Conservation (phyloP, 2,113 vertebrate species). For the Ophiodon elongatus region DNA sequence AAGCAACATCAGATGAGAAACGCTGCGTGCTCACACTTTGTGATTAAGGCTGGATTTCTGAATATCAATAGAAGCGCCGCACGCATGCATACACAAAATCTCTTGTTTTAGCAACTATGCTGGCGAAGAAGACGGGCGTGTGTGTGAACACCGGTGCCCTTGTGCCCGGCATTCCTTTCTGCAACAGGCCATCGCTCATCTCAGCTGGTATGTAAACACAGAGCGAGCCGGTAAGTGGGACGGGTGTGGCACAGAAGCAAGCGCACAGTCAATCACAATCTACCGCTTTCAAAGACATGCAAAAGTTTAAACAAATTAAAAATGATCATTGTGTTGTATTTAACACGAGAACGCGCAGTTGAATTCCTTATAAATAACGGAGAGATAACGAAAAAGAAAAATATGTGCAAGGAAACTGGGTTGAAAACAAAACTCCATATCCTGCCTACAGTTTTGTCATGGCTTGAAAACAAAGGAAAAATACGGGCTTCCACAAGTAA, state of each 20-base stretch:
- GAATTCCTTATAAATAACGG: neutral
- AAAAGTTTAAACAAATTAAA: neutral
- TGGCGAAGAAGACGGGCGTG: constrained; percentile 29
- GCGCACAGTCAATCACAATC: constrained; percentile 37
- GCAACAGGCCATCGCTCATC: constrained; percentile 68
- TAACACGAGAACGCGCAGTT: neutral
- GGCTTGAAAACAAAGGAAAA: neutral
- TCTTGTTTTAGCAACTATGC: constrained; percentile 31
- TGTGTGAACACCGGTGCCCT: constrained; percentile 46
- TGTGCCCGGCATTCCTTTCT: constrained; percentile 69
- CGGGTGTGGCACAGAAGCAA: constrained; percentile 57
- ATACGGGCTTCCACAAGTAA: neutral
- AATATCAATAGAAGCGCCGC: constrained; percentile 14
- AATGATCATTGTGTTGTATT: neutral
- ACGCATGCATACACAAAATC: neutral
- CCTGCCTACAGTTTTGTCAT: constrained; percentile 4
- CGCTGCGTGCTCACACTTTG: constrained; percentile 30
- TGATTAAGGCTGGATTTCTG: constrained; percentile 37
- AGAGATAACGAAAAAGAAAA: neutral
- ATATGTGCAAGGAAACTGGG: neutral
- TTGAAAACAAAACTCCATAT: constrained; percentile 21
- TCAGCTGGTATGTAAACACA: constrained; percentile 78
- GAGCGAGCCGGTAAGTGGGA: constrained; percentile 54
- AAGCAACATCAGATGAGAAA: constrained; percentile 51
- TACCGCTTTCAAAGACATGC: constrained; percentile 7